Conservation (phyloP, 2,797 vertebrate genomes). For the Microhierax caerulescens region DNA sequence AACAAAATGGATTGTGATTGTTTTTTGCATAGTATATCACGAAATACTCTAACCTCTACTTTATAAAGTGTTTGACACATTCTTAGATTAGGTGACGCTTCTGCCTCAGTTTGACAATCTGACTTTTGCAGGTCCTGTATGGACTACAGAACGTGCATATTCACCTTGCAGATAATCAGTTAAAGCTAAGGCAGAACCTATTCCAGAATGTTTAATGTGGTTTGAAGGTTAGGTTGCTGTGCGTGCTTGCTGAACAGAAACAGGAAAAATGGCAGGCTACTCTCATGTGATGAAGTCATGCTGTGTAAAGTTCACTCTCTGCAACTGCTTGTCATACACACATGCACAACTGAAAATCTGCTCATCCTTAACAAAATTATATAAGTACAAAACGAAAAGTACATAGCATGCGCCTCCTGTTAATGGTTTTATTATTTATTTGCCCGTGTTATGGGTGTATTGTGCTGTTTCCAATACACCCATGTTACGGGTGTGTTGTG, state of each 20-base stretch:
- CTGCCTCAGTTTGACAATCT: background rate
- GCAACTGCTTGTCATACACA: background rate
- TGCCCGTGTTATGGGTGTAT: background rate
- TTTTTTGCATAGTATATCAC: background rate
- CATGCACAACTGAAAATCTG: background rate
- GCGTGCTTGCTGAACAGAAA: background rate
- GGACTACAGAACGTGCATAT: background rate
- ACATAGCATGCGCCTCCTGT: fast-evolving
- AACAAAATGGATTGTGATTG: background rate
- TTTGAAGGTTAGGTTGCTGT: background rate
- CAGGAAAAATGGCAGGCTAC: background rate
- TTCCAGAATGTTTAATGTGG: background rate
- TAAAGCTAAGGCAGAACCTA: background rate
- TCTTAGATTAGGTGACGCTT: background rate
- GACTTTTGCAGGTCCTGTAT: background rate
- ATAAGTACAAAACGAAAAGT: background rate
- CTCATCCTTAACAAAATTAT: background rate
- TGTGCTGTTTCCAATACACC: background rate
- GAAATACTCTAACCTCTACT: background rate
- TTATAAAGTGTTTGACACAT: background rate
- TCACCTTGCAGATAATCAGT: background rate
- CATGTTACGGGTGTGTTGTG: background rate
- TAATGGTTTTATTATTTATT: background rate
- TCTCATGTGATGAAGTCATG: background rate
- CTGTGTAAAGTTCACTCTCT: background rate